A percentile compares a stretch with the other conserved stretches of the same genome.
Evolutionary conservation across 2,113 vertebrate species (phyloP).

Genomic region (Eptatretus burgeri): DNA sequence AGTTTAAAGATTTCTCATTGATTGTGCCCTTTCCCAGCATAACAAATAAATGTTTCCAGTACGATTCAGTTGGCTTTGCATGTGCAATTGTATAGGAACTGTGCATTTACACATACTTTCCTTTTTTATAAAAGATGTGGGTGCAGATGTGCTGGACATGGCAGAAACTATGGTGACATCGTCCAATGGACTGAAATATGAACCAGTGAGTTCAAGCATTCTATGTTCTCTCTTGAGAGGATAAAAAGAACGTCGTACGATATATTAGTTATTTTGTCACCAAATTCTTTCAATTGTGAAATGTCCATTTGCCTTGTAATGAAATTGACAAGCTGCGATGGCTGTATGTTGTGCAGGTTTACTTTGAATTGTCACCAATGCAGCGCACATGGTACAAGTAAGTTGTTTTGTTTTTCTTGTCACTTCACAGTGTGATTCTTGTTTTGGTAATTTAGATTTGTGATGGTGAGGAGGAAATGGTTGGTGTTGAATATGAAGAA

Average conservation of each 20-base stretch:
- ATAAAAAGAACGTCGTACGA: not conserved
- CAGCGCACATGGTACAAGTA: conserved; percentile 81
- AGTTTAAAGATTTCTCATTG: too few relatives aligned
- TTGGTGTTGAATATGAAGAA: not conserved
- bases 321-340: not conserved
- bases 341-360: conserved; percentile 26
- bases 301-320: not conserved
- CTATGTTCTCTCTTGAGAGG: not conserved
- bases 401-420: conserved; percentile 1
- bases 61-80: too few relatives aligned
- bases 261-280: not conserved
- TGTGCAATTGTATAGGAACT: too few relatives aligned
- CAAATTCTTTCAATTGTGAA: not conserved
- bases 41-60: too few relatives aligned
- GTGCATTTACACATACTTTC: conserved; percentile 6
- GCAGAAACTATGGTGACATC: conserved; percentile 80
- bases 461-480: not conserved
- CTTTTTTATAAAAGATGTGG: conserved; percentile 31
- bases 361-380: conserved; percentile 60
- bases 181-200: conserved; percentile 60
- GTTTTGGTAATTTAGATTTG: not conserved
- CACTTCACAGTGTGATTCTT: not conserved
- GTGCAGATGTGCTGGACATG: conserved; percentile 75
- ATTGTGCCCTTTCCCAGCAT: too few relatives aligned
- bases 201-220: conserved; percentile 36